phyloP scores from a whole-genome alignment of 2,888 invertebrate species.

The Frankliniella fusca region DNA sequence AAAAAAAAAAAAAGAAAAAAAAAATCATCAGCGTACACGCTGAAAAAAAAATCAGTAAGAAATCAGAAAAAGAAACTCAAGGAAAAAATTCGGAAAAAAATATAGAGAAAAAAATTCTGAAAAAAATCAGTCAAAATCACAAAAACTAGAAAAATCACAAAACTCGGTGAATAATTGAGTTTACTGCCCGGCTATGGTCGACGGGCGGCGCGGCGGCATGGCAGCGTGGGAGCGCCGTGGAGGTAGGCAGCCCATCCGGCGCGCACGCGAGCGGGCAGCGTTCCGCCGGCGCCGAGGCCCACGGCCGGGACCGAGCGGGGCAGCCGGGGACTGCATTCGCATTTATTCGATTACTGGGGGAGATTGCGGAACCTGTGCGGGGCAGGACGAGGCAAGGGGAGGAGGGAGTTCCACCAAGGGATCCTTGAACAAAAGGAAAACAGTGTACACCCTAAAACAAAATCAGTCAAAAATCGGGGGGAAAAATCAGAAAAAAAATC shows the following conservation, averaged over 20 bases:
- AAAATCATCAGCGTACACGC: not conserved
- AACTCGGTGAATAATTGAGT: not conserved
- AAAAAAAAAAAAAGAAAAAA: not conserved
- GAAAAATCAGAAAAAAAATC: too few relatives aligned
- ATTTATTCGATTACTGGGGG: not conserved
- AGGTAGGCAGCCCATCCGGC: constrained; percentile 2
- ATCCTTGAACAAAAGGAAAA: too few relatives aligned
- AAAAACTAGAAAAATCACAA: too few relatives aligned
- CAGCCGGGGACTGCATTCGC: not conserved
- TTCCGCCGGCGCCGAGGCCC: not conserved
- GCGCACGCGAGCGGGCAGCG: not conserved
- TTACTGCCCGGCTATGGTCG: not conserved
- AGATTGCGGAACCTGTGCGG: not conserved
- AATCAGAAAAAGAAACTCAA: too few relatives aligned
- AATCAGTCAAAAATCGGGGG: too few relatives aligned
- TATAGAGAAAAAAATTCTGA: too few relatives aligned
- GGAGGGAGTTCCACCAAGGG: too few relatives aligned
- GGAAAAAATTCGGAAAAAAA: too few relatives aligned
- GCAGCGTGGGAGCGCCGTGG: not conserved
- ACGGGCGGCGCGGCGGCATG: not conserved
- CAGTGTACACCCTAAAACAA: too few relatives aligned
- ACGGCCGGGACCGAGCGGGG: not conserved
- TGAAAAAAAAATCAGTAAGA: not conserved
- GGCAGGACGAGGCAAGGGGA: not conserved
- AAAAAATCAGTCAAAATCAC: too few relatives aligned